Evolutionary conservation across 2,888 invertebrate species (phyloP).

Genomic region (Xestoiulus laeticollis): DNA sequence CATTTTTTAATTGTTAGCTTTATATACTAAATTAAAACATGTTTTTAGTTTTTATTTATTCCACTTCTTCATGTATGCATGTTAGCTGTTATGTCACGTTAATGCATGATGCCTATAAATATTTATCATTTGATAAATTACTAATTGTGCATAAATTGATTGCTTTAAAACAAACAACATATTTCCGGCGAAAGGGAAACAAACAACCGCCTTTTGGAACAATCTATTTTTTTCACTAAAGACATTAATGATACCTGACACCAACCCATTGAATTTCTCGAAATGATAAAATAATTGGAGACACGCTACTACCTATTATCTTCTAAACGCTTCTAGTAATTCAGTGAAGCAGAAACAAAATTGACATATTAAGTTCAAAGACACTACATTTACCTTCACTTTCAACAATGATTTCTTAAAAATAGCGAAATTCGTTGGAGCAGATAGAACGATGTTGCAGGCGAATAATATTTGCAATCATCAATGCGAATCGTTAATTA

Average conservation of each 20-base stretch:
- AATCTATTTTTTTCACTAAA: neutral
- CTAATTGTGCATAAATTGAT: neutral
- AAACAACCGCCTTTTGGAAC: neutral
- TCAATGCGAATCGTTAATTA: slow-evolving; percentile 9
- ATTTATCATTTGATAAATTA: too few relatives aligned
- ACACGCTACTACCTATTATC: neutral
- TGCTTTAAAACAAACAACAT: neutral
- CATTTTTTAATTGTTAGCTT: too few relatives aligned
- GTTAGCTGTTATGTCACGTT: neutral
- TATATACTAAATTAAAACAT: too few relatives aligned
- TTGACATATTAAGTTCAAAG: neutral
- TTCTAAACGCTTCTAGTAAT: neutral
- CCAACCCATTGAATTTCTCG: neutral
- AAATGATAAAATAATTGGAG: neutral
- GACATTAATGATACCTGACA: neutral
- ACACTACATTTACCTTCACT: neutral
- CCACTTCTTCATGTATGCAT: too few relatives aligned
- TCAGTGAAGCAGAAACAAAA: neutral
- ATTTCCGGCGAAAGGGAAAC: neutral
- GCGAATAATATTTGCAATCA: neutral
- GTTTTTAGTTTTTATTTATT: too few relatives aligned
- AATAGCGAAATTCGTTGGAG: neutral
- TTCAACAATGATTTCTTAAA: slow-evolving; percentile 5
- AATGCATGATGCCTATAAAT: neutral
- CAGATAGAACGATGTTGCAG: neutral